Evolutionary conservation across 2,797 vertebrate species (phyloP), one percentile per base, ranked within the genome.

Genomic region (Thaleichthys pacificus): DNA sequence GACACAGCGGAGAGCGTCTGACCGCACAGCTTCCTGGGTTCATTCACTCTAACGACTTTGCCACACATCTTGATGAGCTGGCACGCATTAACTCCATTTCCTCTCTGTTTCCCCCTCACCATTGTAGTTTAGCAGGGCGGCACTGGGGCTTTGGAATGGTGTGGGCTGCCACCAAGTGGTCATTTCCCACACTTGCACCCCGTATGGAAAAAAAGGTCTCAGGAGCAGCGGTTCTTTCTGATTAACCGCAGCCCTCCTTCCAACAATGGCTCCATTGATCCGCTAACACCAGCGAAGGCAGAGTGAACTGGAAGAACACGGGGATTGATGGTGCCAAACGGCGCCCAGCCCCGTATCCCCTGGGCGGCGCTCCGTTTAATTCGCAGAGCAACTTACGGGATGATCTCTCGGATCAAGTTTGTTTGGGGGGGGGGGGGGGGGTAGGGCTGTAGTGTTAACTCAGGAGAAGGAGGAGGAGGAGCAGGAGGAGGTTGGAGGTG

Each of bases 91-190:
- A 51, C 28, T 69, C 54, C 3, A n/a, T 60, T 66, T 49, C 54
- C 47, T n/a, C 28, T 28, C 42, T 7, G 67, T 68, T 64, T 73
- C 35, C 22, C 32, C 35, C 61, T 22, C 26, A 26, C 9, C 24
- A 49, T 57, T 47, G 51, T 24, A 6, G 15, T 61, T 28, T 28
- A 5, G 4, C 11, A 49, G 17, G 17, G 24, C 38, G 7, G n/a
- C n/a, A 12, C 38, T 42, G 15, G 70, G 28, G 15, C 32, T 71
- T 32, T 64, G 28, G 12, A 69, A 73, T 21, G 80, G 72, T 74
- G 57, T 82, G 47, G 73, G 79, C 77, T 80, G 86, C 85, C 90
- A 30, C 81, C 86, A 70, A 66, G 74, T 90, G 89, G 83, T 42
- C 54, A 9, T 7, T 19, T 47, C 1, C 28, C 21, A n/a, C 1